Evolutionary conservation across 2,888 invertebrate genomes (phyloP), one percentile per base, ranked within the genome.

Genomic region (Drosophila nigricruria): DNA sequence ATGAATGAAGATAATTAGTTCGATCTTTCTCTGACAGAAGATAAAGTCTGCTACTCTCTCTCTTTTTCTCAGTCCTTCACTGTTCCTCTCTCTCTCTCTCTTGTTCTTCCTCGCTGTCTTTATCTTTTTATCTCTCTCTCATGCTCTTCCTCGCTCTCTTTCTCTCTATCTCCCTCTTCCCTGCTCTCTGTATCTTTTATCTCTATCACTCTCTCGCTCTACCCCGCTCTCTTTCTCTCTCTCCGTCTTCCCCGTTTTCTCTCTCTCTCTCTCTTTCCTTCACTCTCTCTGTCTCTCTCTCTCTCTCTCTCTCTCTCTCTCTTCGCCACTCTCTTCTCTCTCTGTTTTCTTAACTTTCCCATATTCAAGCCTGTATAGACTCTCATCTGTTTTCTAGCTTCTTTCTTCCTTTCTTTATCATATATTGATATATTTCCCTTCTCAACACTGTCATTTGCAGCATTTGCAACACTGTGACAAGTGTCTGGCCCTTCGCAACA

Each of bases 361-460:
- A n/a, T n/a, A n/a, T n/a, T n/a, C n/a, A n/a, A n/a, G n/a, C n/a
- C n/a, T n/a, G n/a, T n/a, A n/a, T n/a, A n/a, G n/a, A n/a, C n/a
- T n/a, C n/a, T 6, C 8, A 1, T 30, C 30, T 3, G 5, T 25
- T 25, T 25, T 25, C 25, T 5, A 25, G 5, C 25, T 25, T 25
- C 5, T 25, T 25, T 25, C 5, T 25, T 2, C 25, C 25, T 25
- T 5, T 25, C 3, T 8, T 30, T 1, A 8, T 30, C 8, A 30
- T 8, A 30, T 30, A 8, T 30, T 30, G 8, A 30, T 30, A 6
- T 30, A 30, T 6, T 30, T 8, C 30, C 30, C 30, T 30, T 6
- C 23, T 59, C 76, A 70, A 65, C 61, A 74, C 56, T 67, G 56
- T 14, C 70, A 70, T 57, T 56, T 61, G 57, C 42, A 38, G 43